phyloP scores from a whole-genome alignment of 2,797 vertebrate species.

The Poecilia picta region DNA sequence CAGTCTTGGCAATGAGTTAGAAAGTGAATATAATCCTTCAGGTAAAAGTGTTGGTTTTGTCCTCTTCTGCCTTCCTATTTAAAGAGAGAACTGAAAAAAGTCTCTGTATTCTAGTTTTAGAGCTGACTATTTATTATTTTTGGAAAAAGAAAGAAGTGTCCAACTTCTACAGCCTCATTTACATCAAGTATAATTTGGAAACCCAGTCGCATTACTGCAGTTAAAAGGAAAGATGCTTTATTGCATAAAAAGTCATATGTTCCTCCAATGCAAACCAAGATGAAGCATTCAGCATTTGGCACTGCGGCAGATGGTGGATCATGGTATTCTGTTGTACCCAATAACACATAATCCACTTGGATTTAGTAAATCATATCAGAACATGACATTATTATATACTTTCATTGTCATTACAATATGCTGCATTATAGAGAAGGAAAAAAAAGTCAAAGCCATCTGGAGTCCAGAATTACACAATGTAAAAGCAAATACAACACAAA shows the following conservation, averaged over 20 bases:
- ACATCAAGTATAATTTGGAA: constrained; percentile 19
- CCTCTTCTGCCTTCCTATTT: constrained; percentile 6
- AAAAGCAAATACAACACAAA: constrained; percentile 5
- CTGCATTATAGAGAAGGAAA: constrained; percentile 23
- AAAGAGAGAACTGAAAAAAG: constrained; percentile 23
- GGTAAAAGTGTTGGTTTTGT: constrained; percentile 11
- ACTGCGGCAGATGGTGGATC: constrained; percentile 49
- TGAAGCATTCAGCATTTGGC: constrained; percentile 28
- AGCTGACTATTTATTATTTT: constrained; percentile 7
- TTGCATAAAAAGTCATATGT: constrained; percentile 34
- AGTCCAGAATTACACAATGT: constrained; percentile 1
- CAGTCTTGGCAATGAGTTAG: background rate
- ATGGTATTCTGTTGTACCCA: constrained; percentile 15
- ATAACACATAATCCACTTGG: constrained; percentile 45
- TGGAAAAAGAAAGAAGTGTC: background rate
- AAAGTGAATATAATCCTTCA: constrained; percentile 23
- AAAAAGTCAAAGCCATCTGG: constrained; percentile 21
- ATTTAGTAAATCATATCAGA: constrained; percentile 45
- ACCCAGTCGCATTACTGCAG: constrained; percentile 11
- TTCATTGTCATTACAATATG: constrained; percentile 41
- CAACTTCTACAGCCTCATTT: constrained; percentile 10
- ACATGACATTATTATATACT: constrained; percentile 27
- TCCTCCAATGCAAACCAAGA: constrained; percentile 27
- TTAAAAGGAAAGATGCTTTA: constrained; percentile 20
- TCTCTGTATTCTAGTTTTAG: constrained; percentile 26